A percentile compares a stretch with the other conserved stretches of the same genome.
These are phyloP conservation scores for Reticulitermes lucifugus DNA, from an alignment of 2,888 invertebrate genomes.

Conservation along the genomic window DNA sequence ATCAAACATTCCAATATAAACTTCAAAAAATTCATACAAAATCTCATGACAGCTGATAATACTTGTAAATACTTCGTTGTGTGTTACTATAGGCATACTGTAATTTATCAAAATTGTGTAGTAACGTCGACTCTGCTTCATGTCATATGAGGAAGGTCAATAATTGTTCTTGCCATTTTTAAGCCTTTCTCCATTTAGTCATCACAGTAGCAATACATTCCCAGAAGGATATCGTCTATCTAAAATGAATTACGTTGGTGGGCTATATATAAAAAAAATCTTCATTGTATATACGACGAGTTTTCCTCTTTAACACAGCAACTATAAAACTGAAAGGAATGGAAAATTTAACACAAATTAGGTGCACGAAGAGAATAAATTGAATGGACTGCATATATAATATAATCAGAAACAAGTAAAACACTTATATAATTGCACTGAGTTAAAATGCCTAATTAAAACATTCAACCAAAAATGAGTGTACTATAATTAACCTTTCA, in stretches of 20 bases:
- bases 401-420: not conserved
- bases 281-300: not conserved
- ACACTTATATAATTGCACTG: not conserved
- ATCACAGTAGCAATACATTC: not conserved
- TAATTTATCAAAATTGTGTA: not conserved
- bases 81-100: not conserved
- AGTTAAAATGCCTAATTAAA: not conserved
- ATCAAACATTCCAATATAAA: not conserved
- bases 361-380: not conserved
- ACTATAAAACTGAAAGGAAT: not conserved
- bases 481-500: not conserved
- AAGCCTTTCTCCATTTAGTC: not conserved
- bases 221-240: not conserved
- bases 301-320: not conserved
- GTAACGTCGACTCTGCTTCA: not conserved
- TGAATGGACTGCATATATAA: not conserved
- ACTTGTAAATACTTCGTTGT: not conserved
- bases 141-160: not conserved
- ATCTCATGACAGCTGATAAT: not conserved
- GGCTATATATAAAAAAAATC: not conserved
- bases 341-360: not conserved
- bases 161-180: not conserved
- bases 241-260: not conserved
- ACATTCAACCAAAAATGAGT: not conserved
- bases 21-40: conserved; percentile 6